Percentiles rank a stretch among this genome's conserved stretches.
Conservation (phyloP, 2,113 vertebrate species). For the Aythya baeri region DNA sequence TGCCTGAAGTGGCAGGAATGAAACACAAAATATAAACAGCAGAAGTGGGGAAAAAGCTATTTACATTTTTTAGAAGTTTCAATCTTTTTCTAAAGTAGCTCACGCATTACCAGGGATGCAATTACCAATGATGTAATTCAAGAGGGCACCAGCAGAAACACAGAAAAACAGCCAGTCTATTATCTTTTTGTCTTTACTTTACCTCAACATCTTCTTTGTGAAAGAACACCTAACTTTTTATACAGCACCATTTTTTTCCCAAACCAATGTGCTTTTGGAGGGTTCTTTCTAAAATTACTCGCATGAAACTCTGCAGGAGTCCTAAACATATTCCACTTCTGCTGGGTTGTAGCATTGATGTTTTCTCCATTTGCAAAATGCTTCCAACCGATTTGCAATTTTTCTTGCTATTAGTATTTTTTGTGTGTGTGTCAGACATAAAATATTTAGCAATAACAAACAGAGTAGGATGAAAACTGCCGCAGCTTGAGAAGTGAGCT, state of each 20-base stretch:
- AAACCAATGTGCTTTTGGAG: neutral
- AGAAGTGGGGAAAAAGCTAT: neutral
- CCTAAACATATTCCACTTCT: neutral
- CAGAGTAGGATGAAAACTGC: conserved; percentile 46
- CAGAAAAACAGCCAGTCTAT: neutral
- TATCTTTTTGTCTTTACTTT: neutral
- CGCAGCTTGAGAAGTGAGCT: conserved; percentile 15
- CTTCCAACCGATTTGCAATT: neutral
- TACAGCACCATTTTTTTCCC: neutral
- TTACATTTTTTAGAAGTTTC: neutral
- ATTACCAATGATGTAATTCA: neutral
- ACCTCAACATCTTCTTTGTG: neutral
- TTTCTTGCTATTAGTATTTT: neutral
- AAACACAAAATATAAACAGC: neutral
- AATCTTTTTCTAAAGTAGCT: neutral
- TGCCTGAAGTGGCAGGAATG: neutral
- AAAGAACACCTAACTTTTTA: neutral
- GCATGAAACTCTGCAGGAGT: neutral
- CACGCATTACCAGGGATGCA: rapidly evolving
- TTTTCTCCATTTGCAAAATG: neutral
- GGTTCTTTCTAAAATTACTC: neutral
- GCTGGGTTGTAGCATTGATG: neutral
- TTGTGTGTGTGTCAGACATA: neutral
- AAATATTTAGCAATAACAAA: conserved; percentile 30
- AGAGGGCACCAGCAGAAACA: neutral